phyloP scores from a whole-genome alignment of 2,888 invertebrate genomes.

The Chouioia cunea region DNA sequence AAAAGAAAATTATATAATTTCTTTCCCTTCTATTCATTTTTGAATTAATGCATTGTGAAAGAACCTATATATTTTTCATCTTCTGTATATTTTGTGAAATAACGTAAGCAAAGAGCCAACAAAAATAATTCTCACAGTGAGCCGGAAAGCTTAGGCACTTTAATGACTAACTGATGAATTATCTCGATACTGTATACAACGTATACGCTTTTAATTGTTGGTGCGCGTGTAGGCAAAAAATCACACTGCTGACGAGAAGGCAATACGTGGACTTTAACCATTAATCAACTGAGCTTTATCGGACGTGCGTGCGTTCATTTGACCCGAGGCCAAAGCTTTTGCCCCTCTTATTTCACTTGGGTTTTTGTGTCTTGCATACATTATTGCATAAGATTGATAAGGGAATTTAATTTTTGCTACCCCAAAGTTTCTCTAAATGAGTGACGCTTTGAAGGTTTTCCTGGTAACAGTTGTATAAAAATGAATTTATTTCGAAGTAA shows the following conservation, averaged over 20 bases:
- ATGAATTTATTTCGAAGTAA: no score
- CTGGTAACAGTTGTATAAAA: no score
- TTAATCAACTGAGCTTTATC: conserved; percentile 43
- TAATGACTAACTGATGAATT: conserved; percentile 27
- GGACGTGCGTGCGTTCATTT: conserved; percentile 12
- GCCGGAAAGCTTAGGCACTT: not conserved
- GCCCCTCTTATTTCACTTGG: not conserved
- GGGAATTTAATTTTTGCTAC: conserved; percentile 28
- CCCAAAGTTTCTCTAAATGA: not conserved
- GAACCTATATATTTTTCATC: no score
- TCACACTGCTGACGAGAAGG: conserved; percentile 22
- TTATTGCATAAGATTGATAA: conserved; percentile 33
- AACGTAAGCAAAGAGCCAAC: not conserved
- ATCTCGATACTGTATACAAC: conserved; percentile 31
- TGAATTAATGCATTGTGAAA: no score
- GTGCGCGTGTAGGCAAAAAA: conserved; percentile 33
- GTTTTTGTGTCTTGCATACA: conserved; percentile 11
- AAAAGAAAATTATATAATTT: no score
- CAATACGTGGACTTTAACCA: conserved; percentile 22
- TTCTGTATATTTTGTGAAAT: no score
- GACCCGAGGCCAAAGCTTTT: conserved; percentile 10
- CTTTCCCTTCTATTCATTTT: no score
- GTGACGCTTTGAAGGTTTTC: not conserved
- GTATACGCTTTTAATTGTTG: conserved; percentile 40
- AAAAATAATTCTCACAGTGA: not conserved